phyloP scores from a whole-genome alignment of 2,797 vertebrate genomes.

The Artibeus jamaicensis region DNA sequence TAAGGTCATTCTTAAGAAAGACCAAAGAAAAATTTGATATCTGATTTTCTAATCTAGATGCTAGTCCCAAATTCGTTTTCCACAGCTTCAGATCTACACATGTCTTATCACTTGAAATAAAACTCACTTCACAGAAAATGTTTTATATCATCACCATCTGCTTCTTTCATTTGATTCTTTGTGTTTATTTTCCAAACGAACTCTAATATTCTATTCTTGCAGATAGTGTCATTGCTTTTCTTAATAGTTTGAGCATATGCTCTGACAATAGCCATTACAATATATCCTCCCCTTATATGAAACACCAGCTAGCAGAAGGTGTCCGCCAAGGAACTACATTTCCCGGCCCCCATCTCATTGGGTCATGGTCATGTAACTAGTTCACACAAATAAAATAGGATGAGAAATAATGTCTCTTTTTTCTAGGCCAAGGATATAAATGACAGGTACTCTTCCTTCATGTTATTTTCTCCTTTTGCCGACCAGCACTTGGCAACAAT shows the following conservation, averaged over 20 bases:
- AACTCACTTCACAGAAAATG: constrained; percentile 16
- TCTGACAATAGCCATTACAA: not conserved
- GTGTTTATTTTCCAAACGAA: not conserved
- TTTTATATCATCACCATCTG: not conserved
- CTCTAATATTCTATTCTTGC: not conserved
- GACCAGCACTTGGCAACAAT: not conserved
- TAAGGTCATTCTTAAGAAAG: not conserved
- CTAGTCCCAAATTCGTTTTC: not conserved
- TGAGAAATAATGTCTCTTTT: not conserved
- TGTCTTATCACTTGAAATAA: constrained; percentile 2
- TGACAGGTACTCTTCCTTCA: not conserved
- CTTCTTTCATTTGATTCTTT: constrained; percentile 15
- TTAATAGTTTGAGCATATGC: not conserved
- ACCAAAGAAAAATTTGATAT: not conserved
- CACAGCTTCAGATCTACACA: not conserved
- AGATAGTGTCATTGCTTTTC: not conserved
- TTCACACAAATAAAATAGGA: not conserved
- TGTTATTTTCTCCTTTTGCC: not conserved
- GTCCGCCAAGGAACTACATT: not conserved
- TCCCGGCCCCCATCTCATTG: not conserved
- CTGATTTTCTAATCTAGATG: constrained; percentile 10
- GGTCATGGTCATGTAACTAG: not conserved
- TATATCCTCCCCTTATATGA: not conserved
- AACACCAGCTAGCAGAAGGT: not conserved
- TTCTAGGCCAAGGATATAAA: not conserved